A percentile compares a stretch with the other conserved stretches of the same genome.
These are phyloP conservation scores for Dissostichus mawsoni DNA, from an alignment of 2,113 vertebrate species.

Conservation along the genomic window DNA sequence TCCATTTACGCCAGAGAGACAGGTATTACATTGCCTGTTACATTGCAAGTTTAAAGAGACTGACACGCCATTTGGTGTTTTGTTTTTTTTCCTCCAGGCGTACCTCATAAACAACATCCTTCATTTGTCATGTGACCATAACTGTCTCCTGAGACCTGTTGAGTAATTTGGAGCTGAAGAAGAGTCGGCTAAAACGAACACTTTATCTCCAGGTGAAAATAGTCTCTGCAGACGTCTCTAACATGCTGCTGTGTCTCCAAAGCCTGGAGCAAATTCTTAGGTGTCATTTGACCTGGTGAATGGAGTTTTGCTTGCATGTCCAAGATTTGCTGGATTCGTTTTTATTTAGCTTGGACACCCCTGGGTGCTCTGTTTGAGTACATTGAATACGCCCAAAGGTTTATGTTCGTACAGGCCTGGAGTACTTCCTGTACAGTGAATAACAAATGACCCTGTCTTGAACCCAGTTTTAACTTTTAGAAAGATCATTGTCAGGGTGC, in stretches of 20 bases:
- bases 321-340: conserved; percentile 15
- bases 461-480: neutral
- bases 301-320: conserved; percentile 12
- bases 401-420: neutral
- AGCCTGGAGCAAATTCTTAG: conserved; percentile 16
- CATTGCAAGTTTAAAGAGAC: conserved; percentile 19
- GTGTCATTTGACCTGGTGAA: conserved; percentile 25
- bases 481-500: neutral
- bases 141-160: conserved; percentile 22
- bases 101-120: conserved; percentile 38
- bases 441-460: neutral
- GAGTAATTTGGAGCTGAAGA: conserved; percentile 41
- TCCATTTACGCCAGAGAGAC: conserved; percentile 34
- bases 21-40: conserved; percentile 26
- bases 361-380: conserved; percentile 11
- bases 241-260: conserved; percentile 18
- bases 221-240: conserved; percentile 23
- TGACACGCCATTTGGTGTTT: conserved; percentile 7
- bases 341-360: neutral
- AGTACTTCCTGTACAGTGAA: neutral
- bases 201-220: conserved; percentile 34
- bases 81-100: neutral
- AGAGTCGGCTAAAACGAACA: conserved; percentile 21
- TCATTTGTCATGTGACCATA: conserved; percentile 46
- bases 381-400: neutral